Evolutionary conservation across 2,888 invertebrate species (phyloP).

Genomic region (Megalurothrips usitatus): DNA sequence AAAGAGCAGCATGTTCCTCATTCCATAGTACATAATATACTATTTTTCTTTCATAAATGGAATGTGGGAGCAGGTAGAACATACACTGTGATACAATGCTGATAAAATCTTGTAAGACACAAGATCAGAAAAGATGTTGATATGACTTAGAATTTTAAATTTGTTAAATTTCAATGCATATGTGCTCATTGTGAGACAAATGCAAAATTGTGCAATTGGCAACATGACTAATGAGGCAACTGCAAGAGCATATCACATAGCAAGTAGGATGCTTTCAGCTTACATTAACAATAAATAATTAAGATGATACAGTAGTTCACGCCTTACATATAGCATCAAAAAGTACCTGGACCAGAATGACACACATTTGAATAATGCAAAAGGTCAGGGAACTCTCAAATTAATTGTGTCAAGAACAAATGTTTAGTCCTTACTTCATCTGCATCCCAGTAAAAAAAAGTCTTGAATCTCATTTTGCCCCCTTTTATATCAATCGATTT

Average conservation of each 20-base stretch:
- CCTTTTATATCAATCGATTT: neutral
- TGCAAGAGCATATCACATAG: constrained; percentile 5
- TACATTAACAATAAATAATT: constrained; percentile 14
- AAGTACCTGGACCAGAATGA: neutral
- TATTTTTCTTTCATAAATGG: neutral
- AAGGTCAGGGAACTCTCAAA: neutral
- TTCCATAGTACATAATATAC: neutral
- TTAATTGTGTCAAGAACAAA: neutral
- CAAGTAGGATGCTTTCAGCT: neutral
- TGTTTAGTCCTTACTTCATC: neutral
- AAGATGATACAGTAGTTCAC: neutral
- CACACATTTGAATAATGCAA: neutral
- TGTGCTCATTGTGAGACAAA: neutral
- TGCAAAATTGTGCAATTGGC: constrained; percentile 1
- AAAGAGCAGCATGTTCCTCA: too few relatives aligned
- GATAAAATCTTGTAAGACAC: neutral
- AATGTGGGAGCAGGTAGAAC: neutral
- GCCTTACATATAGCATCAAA: neutral
- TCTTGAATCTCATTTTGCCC: constrained; percentile 16
- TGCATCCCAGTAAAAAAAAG: neutral
- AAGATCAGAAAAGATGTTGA: neutral
- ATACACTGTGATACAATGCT: too few relatives aligned
- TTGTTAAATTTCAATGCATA: neutral
- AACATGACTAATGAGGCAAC: neutral
- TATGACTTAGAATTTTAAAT: neutral